Evolutionary conservation across 2,797 vertebrate genomes (phyloP).

Genomic region (Pelobates cultripes): DNA sequence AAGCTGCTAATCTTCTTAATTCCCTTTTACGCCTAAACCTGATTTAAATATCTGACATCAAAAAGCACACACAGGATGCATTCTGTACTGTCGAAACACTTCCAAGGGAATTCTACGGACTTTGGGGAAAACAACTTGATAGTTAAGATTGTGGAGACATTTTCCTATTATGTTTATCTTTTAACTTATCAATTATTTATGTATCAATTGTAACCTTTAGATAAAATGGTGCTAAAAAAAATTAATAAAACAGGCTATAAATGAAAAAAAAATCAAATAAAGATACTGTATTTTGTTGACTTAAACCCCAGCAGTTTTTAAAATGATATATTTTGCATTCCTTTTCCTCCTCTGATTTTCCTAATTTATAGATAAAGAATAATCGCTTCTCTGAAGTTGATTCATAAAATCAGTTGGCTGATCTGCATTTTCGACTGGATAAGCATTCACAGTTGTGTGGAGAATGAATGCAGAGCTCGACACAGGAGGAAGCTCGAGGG

Average conservation of each 20-base stretch:
- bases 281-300: too few relatives aligned
- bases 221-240: too few relatives aligned
- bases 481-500: conserved; percentile 22
- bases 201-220: too few relatives aligned
- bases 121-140: too few relatives aligned
- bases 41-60: conserved; percentile 39
- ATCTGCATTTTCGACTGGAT: conserved; percentile 49
- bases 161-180: too few relatives aligned
- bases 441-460: conserved; percentile 48
- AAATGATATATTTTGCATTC: not conserved
- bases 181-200: too few relatives aligned
- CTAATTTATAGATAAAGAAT: conserved; percentile 47
- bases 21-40: conserved; percentile 19
- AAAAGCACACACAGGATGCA: conserved; percentile 8
- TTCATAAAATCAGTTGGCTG: conserved; percentile 52
- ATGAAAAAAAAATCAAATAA: too few relatives aligned
- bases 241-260: too few relatives aligned
- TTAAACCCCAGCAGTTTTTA: not conserved
- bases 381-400: conserved; percentile 40
- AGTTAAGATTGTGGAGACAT: too few relatives aligned
- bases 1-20: conserved; percentile 51
- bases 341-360: conserved; percentile 28
- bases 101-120: not conserved
- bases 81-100: not conserved
- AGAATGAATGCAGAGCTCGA: conserved; percentile 41